phyloP scores from a whole-genome alignment of 2,888 invertebrate species.

The Aphrophora alni region DNA sequence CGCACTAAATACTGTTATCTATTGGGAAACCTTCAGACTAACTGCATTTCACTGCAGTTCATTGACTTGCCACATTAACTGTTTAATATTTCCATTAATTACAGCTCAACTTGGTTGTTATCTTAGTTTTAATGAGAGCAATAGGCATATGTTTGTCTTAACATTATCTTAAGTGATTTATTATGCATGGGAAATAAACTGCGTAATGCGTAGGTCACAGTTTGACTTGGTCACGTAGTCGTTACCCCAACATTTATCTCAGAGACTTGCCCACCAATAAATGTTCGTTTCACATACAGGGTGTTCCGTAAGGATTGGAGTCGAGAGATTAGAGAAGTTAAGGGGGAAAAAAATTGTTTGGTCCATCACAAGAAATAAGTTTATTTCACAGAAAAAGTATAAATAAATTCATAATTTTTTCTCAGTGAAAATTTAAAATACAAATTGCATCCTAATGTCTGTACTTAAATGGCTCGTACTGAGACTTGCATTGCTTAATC shows the following conservation, averaged over 20 bases:
- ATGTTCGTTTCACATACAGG: too few relatives aligned
- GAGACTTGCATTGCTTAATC: too few relatives aligned
- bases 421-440: too few relatives aligned
- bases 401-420: too few relatives aligned
- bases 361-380: too few relatives aligned
- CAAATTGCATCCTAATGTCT: too few relatives aligned
- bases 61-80: background rate
- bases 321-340: too few relatives aligned
- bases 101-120: background rate
- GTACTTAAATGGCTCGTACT: too few relatives aligned
- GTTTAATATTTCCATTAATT: background rate
- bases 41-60: conserved; percentile 5
- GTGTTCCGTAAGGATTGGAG: too few relatives aligned
- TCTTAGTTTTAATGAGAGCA: background rate
- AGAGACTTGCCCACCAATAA: background rate
- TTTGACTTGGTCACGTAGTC: too few relatives aligned
- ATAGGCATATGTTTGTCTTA: background rate
- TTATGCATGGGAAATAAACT: background rate
- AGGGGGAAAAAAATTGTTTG: too few relatives aligned
- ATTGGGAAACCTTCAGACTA: background rate
- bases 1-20: background rate
- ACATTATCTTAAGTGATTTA: conserved; percentile 2
- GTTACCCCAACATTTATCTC: background rate
- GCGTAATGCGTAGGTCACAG: background rate
- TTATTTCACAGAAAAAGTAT: too few relatives aligned